Evolutionary conservation across 53 echinoderm and acorn worm species (phyloP), one percentile per base, ranked within the genome.

Genomic region (Luidia sarsii): DNA sequence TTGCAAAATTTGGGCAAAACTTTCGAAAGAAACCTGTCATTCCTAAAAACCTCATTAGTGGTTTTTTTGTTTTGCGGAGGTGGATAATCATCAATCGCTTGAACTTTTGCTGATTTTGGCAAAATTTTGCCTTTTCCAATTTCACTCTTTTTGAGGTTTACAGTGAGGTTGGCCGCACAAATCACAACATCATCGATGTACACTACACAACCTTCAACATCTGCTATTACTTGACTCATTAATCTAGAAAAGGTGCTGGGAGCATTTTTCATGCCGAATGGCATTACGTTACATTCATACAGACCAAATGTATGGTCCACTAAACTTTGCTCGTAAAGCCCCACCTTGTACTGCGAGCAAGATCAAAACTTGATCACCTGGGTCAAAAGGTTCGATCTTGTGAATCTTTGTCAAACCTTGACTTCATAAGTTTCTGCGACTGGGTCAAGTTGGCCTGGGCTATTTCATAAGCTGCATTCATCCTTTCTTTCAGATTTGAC

Each of bases 1-100:
- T 29, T 20, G 24, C 29, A 39, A 82, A 77, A 43, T 87, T 91
- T 57, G 37, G 33, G 31, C 64, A 62, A 41, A 90, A 82, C 18
- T 67, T 90, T 7, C 83, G 64, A 36, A 66, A 89, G 52, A 70
- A 89, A 16, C 89, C 72, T 11, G 32, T 33, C 85, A 85, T 89
- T 1, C 72, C 89, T 15, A 89, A 25, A 37, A 89, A 68, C 34
- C 81, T 20, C 15, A 46, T 23, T 25, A 85, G 22, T 39, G 79
- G 70, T 46, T 45, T 37, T n/a, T 52, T 71, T 57, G 31, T 34
- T 69, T 4, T 30, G 28, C 11, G 77, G 83, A 10, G 38, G 6
- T 13, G 80, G 85, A 36, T 80, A 85, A 22, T 80, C 65, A 18
- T 10, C 20, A 41, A 89, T 80, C 11, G 80, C 85, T 34, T 71